Evolutionary conservation across 2,797 vertebrate genomes (phyloP).

Genomic region (Helostoma temminkii): DNA sequence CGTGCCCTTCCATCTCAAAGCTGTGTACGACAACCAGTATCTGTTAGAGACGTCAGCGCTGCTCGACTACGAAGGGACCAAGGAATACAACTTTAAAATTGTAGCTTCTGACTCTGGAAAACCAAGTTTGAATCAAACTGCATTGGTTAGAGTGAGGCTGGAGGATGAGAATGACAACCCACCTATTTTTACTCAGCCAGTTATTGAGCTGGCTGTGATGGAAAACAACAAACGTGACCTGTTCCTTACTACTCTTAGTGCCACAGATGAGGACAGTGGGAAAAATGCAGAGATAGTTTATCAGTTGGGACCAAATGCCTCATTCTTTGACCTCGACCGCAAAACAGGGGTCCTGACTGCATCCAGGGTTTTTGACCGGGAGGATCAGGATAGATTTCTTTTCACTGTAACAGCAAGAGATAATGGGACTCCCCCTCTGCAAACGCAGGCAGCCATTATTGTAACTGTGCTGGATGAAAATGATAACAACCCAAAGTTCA

Average conservation of each 20-base stretch:
- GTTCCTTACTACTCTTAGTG: conserved; percentile 97
- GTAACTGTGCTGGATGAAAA: conserved; percentile 98
- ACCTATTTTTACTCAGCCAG: conserved; percentile 97
- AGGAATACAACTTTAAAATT: conserved; percentile 99
- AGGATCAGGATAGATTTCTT: conserved; percentile 97
- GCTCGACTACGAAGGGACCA: conserved; percentile 98
- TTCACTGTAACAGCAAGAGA: conserved; percentile 99
- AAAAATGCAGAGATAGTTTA: conserved; percentile 99
- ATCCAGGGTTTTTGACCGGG: conserved; percentile 96
- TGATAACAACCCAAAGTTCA: conserved; percentile 99
- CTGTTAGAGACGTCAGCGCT: conserved; percentile 96
- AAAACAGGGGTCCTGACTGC: conserved; percentile 98
- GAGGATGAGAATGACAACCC: conserved; percentile 99
- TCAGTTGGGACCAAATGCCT: conserved; percentile 98
- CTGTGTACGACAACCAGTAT: conserved; percentile 99
- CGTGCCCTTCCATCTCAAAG: conserved; percentile 98
- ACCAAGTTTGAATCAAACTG: conserved; percentile 97
- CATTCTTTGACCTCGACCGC: conserved; percentile 98
- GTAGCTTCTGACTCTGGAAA: conserved; percentile 98
- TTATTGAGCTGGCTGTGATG: conserved; percentile 97
- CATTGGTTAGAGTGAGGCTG: conserved; percentile 95
- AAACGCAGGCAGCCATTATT: conserved; percentile 97
- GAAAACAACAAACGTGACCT: conserved; percentile 99
- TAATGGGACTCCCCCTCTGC: conserved; percentile 96
- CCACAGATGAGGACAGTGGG: conserved; percentile 98